Conservation (phyloP, 35 echinoderm and acorn worm genomes). For the Holothuria glaberrima region DNA sequence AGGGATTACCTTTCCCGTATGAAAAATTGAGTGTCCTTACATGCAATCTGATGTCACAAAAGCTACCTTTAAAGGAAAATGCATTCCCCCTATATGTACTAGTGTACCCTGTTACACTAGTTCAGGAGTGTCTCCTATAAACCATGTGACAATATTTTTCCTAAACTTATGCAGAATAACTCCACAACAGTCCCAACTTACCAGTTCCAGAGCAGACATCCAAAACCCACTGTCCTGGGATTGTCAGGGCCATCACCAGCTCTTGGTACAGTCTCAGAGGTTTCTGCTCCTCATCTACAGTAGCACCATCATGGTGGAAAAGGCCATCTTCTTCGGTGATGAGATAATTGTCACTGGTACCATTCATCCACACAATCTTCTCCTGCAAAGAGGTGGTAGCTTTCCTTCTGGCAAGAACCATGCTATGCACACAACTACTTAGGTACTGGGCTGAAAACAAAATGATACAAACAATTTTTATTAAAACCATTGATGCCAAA, state of each 20-base stretch:
- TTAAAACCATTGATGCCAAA: background rate
- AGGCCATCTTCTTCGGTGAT: background rate
- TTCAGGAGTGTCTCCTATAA: no score
- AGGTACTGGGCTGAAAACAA: background rate
- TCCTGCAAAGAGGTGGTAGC: background rate
- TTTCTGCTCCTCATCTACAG: background rate
- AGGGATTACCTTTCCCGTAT: no score
- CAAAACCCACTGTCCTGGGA: background rate
- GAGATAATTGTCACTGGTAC: constrained; percentile 18
- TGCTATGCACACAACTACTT: background rate
- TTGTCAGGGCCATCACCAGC: background rate
- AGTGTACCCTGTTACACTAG: background rate
- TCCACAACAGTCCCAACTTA: background rate
- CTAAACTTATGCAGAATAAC: background rate
- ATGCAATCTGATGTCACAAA: no score
- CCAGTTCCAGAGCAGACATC: constrained; percentile 2
- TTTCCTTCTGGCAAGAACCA: constrained; percentile 11
- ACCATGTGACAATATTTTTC: background rate
- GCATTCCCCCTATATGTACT: background rate
- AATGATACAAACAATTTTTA: background rate
- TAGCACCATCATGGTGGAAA: background rate
- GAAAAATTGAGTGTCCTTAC: no score
- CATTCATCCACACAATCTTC: background rate
- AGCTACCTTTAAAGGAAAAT: no score
- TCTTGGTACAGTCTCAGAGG: background rate